phyloP scores from a whole-genome alignment of 2,113 vertebrate species.

The Ciconia boyciana region DNA sequence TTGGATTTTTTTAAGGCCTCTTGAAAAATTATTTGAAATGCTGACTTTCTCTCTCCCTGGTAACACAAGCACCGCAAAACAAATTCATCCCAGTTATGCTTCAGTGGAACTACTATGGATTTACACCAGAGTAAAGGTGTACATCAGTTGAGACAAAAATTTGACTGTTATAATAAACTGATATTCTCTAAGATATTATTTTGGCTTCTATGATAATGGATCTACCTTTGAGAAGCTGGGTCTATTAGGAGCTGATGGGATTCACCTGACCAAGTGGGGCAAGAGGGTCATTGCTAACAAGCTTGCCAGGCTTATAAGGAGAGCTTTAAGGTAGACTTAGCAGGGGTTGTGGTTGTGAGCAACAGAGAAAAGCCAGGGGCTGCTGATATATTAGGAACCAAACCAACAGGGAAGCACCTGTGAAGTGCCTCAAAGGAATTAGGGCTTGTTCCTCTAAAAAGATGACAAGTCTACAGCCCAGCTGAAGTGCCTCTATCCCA shows the following conservation, averaged over 20 bases:
- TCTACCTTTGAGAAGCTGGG: not conserved
- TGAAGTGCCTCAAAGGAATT: not conserved
- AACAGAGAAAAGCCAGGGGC: not conserved
- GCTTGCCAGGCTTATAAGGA: too few relatives aligned
- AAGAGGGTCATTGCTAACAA: not conserved
- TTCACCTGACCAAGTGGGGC: not conserved
- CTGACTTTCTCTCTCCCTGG: too few relatives aligned
- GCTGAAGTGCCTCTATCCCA: not conserved
- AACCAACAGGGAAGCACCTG: not conserved
- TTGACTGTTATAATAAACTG: too few relatives aligned
- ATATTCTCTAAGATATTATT: not conserved
- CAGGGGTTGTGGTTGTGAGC: accelerated
- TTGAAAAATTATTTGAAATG: too few relatives aligned
- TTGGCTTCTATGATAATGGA: not conserved
- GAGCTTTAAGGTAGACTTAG: not conserved
- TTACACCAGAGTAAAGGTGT: too few relatives aligned
- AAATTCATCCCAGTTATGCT: too few relatives aligned
- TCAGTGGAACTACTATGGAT: too few relatives aligned
- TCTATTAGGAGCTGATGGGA: not conserved
- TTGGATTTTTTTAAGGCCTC: too few relatives aligned
- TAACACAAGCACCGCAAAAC: too few relatives aligned
- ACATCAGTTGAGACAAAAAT: too few relatives aligned
- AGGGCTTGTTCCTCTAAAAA: not conserved
- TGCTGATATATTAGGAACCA: not conserved
- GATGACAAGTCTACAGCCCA: not conserved